Percentiles rank a stretch among this genome's conserved stretches.
phyloP scores from a whole-genome alignment of 92 coral and sea anemone species.

The Phymanthus crucifer region DNA sequence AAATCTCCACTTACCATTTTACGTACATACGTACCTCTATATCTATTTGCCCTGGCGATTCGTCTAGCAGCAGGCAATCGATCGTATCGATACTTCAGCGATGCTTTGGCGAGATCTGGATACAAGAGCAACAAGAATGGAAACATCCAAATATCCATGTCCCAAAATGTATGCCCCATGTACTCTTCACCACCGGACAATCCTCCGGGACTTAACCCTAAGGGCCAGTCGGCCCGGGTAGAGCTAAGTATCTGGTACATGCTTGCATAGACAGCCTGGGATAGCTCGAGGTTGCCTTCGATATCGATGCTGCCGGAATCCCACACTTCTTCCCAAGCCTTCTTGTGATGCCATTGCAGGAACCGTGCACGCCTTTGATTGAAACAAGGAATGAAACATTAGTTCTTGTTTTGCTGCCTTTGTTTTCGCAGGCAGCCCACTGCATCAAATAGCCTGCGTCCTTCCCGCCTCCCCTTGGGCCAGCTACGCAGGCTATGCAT shows the following conservation, averaged over 20 bases:
- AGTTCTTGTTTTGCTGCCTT: not conserved
- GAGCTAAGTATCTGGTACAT: conserved; percentile 84
- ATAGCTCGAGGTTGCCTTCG: conserved; percentile 63
- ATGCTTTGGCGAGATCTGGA: conserved; percentile 78
- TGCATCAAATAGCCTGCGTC: no score
- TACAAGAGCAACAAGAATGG: conserved; percentile 74
- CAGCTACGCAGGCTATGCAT: no score
- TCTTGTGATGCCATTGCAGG: conserved; percentile 67
- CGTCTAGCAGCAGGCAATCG: conserved; percentile 83
- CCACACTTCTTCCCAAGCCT: conserved; percentile 85
- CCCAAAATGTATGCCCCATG: conserved; percentile 95
- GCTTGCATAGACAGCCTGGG: conserved; percentile 77
- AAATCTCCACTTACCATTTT: not conserved
- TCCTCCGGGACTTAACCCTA: conserved; percentile 87
- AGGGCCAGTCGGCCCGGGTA: conserved; percentile 84
- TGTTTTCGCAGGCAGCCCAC: no score
- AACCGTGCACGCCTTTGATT: conserved; percentile 43
- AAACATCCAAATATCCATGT: conserved; percentile 92
- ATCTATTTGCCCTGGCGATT: conserved; percentile 66
- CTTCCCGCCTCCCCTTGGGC: no score
- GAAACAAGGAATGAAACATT: not conserved
- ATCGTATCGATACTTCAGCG: conserved; percentile 71
- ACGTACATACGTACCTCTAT: conserved; percentile 50
- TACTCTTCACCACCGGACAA: conserved; percentile 84
- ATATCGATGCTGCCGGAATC: conserved; percentile 72